Evolutionary conservation across 2,113 vertebrate genomes (phyloP).

Genomic region (Poeciliopsis retropinna): DNA sequence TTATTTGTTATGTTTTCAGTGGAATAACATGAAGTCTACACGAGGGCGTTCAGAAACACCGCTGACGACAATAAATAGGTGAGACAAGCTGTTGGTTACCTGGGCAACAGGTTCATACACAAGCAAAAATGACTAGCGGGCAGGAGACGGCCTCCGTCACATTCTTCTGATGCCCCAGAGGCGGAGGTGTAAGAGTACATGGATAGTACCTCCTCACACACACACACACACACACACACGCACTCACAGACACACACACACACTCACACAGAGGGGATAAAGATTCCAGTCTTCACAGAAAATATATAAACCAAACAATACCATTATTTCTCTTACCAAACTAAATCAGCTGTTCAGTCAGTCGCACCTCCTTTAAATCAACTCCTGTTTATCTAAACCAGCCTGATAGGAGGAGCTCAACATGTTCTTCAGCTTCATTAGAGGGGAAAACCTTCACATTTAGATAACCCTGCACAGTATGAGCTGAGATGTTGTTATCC

Average conservation of each 20-base stretch:
- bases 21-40: slow-evolving; percentile 72
- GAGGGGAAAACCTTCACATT: too few species aligned
- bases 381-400: slow-evolving; percentile 21
- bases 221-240: neutral
- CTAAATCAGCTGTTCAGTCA: slow-evolving; percentile 18
- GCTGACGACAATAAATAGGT: slow-evolving; percentile 78
- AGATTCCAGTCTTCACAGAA: slow-evolving; percentile 69
- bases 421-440: slow-evolving; percentile 51
- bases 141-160: slow-evolving; percentile 34
- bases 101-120: slow-evolving; percentile 39
- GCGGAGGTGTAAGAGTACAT: slow-evolving; percentile 1
- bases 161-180: slow-evolving; percentile 45
- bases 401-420: slow-evolving; percentile 13
- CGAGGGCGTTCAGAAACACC: slow-evolving; percentile 41
- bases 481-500: slow-evolving; percentile 27
- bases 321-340: slow-evolving; percentile 9
- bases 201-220: neutral
- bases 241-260: neutral
- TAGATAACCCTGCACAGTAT: slow-evolving; percentile 10
- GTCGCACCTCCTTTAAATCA: slow-evolving; percentile 8
- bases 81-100: slow-evolving; percentile 41
- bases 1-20: slow-evolving; percentile 73
- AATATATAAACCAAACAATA: slow-evolving; percentile 40
- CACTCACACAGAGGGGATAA: slow-evolving; percentile 4
- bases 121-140: slow-evolving; percentile 25